phyloP scores from a whole-genome alignment of 1,140 invertebrate genomes.

The Drosophila simulans region DNA sequence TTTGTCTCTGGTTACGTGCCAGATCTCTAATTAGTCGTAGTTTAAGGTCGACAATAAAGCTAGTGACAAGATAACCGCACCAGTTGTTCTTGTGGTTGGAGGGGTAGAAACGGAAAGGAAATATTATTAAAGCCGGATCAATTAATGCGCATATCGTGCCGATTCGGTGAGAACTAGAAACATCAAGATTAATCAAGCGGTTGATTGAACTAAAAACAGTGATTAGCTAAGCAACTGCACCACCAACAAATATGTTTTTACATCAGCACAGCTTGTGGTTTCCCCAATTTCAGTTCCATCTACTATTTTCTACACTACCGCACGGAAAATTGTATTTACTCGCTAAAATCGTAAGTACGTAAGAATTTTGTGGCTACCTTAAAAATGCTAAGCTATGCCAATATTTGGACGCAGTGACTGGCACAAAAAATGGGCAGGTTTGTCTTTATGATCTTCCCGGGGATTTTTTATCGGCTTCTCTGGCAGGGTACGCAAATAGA shows the following conservation, averaged over 20 bases:
- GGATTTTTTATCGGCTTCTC: neutral
- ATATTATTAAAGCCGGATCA: neutral
- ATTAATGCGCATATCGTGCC: conserved; percentile 9
- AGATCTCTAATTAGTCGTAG: conserved; percentile 58
- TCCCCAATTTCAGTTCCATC: neutral
- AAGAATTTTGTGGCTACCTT: neutral
- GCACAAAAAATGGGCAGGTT: neutral
- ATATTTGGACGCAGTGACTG: conserved; percentile 4
- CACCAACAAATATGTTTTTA: neutral
- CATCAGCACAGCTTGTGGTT: neutral
- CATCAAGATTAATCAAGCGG: conserved; percentile 2
- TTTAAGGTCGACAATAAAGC: conserved; percentile 29
- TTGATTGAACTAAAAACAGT: conserved; percentile 6
- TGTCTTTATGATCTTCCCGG: neutral
- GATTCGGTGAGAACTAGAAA: conserved; percentile 13
- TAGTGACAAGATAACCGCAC: conserved; percentile 12
- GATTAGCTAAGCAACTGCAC: conserved; percentile 2
- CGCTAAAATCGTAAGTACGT: neutral
- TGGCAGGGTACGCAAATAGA: conserved; percentile 7
- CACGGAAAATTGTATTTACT: neutral
- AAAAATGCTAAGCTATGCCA: neutral
- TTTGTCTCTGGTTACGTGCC: conserved; percentile 60
- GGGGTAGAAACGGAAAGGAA: neutral
- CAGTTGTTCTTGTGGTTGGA: neutral
- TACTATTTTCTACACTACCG: neutral